Evolutionary conservation across 2,888 invertebrate genomes (phyloP).

Genomic region (Andricus curvator): DNA sequence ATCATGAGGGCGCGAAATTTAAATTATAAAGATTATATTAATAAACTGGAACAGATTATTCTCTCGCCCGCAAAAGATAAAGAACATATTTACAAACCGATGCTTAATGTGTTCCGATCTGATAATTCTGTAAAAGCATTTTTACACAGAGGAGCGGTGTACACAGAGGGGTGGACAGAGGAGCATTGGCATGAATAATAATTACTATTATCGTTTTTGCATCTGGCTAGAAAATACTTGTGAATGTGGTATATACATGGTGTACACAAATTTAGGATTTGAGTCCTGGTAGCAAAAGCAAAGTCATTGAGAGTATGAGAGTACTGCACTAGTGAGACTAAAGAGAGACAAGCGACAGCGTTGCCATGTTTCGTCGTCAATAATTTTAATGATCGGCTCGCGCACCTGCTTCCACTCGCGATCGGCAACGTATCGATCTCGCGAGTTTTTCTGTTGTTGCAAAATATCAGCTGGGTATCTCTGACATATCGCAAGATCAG

Average conservation of each 20-base stretch:
- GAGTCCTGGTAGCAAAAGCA: not conserved
- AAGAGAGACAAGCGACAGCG: constrained; percentile 11
- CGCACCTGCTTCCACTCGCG: constrained; percentile 34
- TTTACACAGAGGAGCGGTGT: too few species aligned
- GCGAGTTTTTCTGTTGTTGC: constrained; percentile 33
- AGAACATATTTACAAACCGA: not conserved
- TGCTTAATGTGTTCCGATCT: not conserved
- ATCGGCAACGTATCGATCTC: constrained; percentile 38
- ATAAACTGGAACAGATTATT: not conserved
- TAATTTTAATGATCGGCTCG: constrained; percentile 14
- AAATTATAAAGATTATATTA: not conserved
- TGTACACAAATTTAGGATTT: not conserved
- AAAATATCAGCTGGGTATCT: constrained; percentile 33
- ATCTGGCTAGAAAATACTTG: not conserved
- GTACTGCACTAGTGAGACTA: not conserved
- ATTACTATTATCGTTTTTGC: not conserved
- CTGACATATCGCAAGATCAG: constrained; percentile 29
- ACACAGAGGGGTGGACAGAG: not conserved
- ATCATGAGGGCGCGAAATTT: not conserved
- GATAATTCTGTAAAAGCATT: not conserved
- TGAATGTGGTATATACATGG: not conserved
- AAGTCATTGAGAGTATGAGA: not conserved
- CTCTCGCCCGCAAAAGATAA: not conserved
- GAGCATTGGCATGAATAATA: not conserved
- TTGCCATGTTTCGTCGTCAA: constrained; percentile 22